These are phyloP conservation scores for Noctua pronuba DNA, from an alignment of 2,888 invertebrate genomes.

Conservation along the genomic window DNA sequence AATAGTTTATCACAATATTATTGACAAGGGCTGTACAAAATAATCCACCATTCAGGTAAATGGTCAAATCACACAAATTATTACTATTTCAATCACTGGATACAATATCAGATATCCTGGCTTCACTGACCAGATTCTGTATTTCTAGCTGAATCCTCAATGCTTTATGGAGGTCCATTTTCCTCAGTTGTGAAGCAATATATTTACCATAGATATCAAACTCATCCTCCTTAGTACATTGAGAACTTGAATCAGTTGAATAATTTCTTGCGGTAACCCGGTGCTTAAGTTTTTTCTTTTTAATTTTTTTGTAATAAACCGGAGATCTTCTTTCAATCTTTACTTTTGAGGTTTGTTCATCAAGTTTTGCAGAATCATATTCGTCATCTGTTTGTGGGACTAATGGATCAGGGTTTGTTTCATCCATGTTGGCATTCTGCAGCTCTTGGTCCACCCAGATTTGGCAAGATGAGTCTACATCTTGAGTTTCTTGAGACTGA, in stretches of 20 bases:
- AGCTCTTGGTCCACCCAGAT: slow-evolving; percentile 78
- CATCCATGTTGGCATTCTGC: slow-evolving; percentile 71
- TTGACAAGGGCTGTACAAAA: slow-evolving; percentile 22
- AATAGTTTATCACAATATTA: slow-evolving; percentile 33
- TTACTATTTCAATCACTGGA: slow-evolving; percentile 54
- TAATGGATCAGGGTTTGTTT: slow-evolving; percentile 78
- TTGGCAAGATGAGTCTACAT: slow-evolving; percentile 80
- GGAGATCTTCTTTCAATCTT: slow-evolving; percentile 67
- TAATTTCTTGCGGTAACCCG: slow-evolving; percentile 67
- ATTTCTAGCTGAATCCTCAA: slow-evolving; percentile 79
- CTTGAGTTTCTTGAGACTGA: slow-evolving; percentile 76
- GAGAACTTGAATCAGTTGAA: slow-evolving; percentile 64
- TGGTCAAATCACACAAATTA: background rate
- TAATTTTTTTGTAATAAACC: slow-evolving; percentile 71
- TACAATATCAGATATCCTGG: slow-evolving; percentile 75
- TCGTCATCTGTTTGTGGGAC: slow-evolving; percentile 77
- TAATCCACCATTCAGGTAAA: background rate
- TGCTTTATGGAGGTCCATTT: slow-evolving; percentile 78
- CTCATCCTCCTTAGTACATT: slow-evolving; percentile 76
- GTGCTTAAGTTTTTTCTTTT: slow-evolving; percentile 78
- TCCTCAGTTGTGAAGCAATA: slow-evolving; percentile 80
- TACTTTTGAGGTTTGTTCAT: slow-evolving; percentile 65
- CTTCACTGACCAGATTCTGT: slow-evolving; percentile 80
- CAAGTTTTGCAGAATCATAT: slow-evolving; percentile 71
- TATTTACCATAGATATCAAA: slow-evolving; percentile 84